phyloP scores from a whole-genome alignment of 2,113 vertebrate species.

The Tinamus guttatus region DNA sequence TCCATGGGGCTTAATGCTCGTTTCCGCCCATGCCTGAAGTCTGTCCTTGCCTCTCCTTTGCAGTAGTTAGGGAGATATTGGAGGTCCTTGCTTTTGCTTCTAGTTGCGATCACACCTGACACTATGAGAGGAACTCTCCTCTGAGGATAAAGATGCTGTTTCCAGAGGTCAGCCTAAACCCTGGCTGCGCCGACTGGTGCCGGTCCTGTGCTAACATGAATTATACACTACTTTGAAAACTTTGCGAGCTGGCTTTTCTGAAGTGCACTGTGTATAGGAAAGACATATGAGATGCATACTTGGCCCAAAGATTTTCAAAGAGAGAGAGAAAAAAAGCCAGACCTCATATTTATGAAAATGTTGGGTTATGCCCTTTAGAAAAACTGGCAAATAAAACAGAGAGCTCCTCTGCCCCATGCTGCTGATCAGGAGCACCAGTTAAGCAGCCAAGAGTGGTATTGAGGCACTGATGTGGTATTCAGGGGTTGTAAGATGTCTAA shows the following conservation, averaged over 20 bases:
- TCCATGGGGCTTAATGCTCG: neutral
- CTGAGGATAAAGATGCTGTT: neutral
- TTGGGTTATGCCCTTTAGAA: neutral
- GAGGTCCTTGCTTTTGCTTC: neutral
- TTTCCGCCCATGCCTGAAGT: neutral
- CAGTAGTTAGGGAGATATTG: neutral
- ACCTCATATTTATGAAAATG: neutral
- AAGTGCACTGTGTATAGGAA: neutral
- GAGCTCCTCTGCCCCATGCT: neutral
- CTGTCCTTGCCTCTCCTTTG: neutral
- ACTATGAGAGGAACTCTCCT: neutral
- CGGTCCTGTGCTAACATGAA: neutral
- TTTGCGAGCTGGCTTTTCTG: neutral
- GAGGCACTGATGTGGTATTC: neutral
- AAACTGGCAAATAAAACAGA: neutral
- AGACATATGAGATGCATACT: neutral
- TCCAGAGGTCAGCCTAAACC: neutral
- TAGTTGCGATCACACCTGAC: neutral
- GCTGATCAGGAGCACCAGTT: neutral
- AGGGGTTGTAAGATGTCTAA: neutral
- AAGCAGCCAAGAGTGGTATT: neutral
- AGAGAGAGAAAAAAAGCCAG: neutral
- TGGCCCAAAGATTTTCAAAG: neutral
- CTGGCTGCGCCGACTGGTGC: neutral
- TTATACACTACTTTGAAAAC: slow-evolving; percentile 22